Evolutionary conservation across 2,797 vertebrate genomes (phyloP), one percentile per base, ranked within the genome.

Genomic region (Danionella dracula): DNA sequence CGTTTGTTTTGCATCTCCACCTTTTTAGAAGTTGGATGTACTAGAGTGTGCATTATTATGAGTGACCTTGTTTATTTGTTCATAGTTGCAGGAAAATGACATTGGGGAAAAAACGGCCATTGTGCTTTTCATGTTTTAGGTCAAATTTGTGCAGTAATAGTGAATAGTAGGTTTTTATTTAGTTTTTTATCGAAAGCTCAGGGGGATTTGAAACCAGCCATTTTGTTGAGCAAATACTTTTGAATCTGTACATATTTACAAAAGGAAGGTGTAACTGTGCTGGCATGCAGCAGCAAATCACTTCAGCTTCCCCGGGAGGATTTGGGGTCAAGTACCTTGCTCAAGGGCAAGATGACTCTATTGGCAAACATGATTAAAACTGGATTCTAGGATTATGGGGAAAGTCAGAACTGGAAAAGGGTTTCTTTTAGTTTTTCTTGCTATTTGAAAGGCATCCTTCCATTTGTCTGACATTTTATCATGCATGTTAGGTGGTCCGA

Each of bases 1-100:
- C 35, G 67, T 62, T 50, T 55, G 54, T 66, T 69, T 69, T 66
- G 21, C 41, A 35, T 55, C 38, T 48, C 8, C 50, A 69, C 48
- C 53, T 65, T 15, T 34, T 13, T 16, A 41, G 61, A 13, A 49
- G 42, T 41, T 27, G 63, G 23, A 42, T 54, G 48, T 21, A n/a
- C 15, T 9, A 11, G 38, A 42, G 21, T 71, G 54, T 38, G 20
- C 19, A 4, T 1, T 40, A 38, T 10, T 4, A 55, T 35, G 31
- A 11, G 20, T 66, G 20, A 29, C 51, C 13, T 7, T 54, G 53
- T 37, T 23, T 51, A n/a, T 35, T 10, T 37, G 11, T 29, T 10
- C 13, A 46, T 38, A 32, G 15, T 17, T 13, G 6, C 11, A 27
- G 31, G 29, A 38, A 45, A 45, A 17, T 1, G 42, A 21, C 37